These are phyloP conservation scores for Pseudococcus viburni DNA, from an alignment of 2,888 invertebrate species.

Conservation along the genomic window DNA sequence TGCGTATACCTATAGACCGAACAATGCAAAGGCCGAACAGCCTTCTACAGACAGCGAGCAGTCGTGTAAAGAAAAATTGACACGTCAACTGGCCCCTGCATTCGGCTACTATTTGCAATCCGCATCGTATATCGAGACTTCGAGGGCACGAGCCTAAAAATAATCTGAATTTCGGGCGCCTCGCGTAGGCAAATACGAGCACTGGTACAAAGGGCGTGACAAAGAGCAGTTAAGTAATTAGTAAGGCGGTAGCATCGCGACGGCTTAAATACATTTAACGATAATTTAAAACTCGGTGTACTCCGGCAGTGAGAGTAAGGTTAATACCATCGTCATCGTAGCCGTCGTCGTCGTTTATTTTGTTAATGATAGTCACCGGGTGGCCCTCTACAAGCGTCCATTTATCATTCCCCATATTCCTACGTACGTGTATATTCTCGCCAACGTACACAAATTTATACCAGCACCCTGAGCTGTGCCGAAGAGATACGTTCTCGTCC, in stretches of 20 bases:
- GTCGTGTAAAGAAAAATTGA: slow-evolving; percentile 25
- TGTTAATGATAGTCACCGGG: slow-evolving; percentile 44
- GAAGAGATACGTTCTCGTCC: not conserved
- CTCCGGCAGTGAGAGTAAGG: not conserved
- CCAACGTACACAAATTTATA: slow-evolving; percentile 24
- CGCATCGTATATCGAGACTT: too few species aligned
- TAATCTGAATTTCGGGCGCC: not conserved
- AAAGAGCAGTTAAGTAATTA: slow-evolving; percentile 49
- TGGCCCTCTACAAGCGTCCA: slow-evolving; percentile 44
- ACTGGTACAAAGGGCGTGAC: slow-evolving; percentile 22
- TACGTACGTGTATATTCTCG: slow-evolving; percentile 13
- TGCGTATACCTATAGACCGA: not conserved
- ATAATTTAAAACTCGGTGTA: slow-evolving; percentile 44
- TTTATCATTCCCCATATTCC: not conserved
- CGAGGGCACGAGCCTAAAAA: not conserved
- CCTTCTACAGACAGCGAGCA: not conserved
- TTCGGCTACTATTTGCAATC: not conserved
- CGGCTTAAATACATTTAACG: slow-evolving; percentile 34
- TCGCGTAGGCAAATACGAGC: not conserved
- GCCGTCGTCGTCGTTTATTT: slow-evolving; percentile 15
- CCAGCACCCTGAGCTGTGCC: slow-evolving; percentile 12
- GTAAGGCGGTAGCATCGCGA: slow-evolving; percentile 44
- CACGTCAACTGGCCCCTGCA: not conserved
- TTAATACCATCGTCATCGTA: not conserved
- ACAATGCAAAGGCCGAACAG: not conserved